A percentile compares a stretch with the other conserved stretches of the same genome.
Evolutionary conservation across 2,797 vertebrate genomes (phyloP).

Genomic region (Pseudomugil tenellus): DNA sequence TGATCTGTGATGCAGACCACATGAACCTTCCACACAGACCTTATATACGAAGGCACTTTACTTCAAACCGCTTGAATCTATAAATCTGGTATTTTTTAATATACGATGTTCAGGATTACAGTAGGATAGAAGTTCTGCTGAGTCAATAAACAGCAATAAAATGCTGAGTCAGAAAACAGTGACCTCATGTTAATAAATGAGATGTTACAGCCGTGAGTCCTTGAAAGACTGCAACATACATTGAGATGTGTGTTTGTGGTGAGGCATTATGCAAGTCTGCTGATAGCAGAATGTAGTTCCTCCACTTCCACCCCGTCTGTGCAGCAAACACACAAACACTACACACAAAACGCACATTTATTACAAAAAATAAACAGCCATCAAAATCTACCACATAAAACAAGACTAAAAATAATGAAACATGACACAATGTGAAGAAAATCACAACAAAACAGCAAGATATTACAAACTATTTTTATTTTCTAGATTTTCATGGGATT

Average conservation of each 20-base stretch:
- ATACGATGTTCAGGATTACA: neutral
- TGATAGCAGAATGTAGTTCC: neutral
- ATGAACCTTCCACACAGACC: neutral
- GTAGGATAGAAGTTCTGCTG: neutral
- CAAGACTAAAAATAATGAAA: neutral
- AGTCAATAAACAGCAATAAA: neutral
- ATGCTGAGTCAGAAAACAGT: neutral
- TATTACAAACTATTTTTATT: slow-evolving; percentile 84
- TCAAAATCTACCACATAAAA: neutral
- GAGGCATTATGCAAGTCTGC: neutral
- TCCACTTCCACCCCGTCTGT: neutral
- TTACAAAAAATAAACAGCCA: neutral
- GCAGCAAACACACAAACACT: neutral
- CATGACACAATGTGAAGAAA: slow-evolving; percentile 14
- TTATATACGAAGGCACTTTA: neutral
- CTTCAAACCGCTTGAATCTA: neutral
- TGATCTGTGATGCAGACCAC: no score
- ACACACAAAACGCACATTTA: neutral
- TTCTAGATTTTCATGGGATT: slow-evolving; percentile 77
- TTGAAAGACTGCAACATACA: neutral
- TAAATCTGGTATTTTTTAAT: neutral
- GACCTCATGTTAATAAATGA: neutral
- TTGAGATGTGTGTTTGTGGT: neutral
- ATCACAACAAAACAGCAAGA: slow-evolving; percentile 15
- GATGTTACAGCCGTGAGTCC: neutral